phyloP scores from a whole-genome alignment of 2,113 vertebrate genomes.

The Stercorarius parasiticus region DNA sequence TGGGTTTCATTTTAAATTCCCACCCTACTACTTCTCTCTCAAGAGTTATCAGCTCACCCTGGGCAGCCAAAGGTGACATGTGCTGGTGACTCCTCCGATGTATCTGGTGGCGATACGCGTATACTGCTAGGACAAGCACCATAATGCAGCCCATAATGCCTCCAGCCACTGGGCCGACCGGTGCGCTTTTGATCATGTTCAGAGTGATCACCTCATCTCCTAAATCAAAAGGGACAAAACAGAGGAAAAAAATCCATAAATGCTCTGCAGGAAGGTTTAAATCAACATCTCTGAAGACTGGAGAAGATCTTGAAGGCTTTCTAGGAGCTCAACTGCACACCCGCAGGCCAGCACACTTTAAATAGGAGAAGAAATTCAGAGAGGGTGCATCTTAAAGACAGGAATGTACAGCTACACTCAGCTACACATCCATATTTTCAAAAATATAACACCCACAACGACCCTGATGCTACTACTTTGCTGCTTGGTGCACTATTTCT shows the following conservation, averaged over 20 bases:
- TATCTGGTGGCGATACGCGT: slow-evolving; percentile 97
- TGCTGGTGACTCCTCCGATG: slow-evolving; percentile 96
- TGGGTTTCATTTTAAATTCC: background rate
- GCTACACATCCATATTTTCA: background rate
- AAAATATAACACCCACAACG: background rate
- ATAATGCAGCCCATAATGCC: slow-evolving; percentile 99
- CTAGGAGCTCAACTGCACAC: background rate
- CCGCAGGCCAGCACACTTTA: background rate
- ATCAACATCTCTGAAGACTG: background rate
- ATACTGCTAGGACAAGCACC: slow-evolving; percentile 95
- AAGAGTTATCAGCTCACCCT: slow-evolving; percentile 77
- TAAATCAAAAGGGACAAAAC: slow-evolving; percentile 36
- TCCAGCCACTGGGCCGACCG: slow-evolving; percentile 92
- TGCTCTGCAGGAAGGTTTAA: background rate
- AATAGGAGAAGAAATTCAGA: background rate
- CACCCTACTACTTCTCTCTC: background rate
- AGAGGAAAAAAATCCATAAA: background rate
- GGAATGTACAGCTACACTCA: background rate
- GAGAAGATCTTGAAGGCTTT: background rate
- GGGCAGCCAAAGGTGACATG: slow-evolving; percentile 97
- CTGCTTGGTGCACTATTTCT: background rate
- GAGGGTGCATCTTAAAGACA: background rate
- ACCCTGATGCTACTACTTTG: background rate
- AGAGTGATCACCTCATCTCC: slow-evolving; percentile 93
- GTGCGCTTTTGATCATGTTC: slow-evolving; percentile 98